Conservation (phyloP, 1,140 invertebrate species). For the Drosophila kohkoa region DNA sequence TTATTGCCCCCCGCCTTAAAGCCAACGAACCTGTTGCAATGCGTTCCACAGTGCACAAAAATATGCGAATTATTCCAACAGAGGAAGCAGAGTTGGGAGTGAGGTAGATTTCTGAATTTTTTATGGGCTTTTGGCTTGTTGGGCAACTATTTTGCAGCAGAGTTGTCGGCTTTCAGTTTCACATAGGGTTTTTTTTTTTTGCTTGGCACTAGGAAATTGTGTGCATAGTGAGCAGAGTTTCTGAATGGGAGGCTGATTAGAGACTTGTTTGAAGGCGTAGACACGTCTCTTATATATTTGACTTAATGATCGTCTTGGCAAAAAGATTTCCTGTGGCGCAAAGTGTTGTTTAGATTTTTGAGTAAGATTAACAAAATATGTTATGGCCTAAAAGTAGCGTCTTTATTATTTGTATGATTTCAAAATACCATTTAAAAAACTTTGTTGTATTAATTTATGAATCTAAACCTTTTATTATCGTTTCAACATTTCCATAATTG, state of each 20-base stretch:
- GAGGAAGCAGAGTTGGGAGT: not conserved
- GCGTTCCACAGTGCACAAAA: conserved; percentile 49
- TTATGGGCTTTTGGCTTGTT: conserved; percentile 18
- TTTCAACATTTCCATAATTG: not conserved
- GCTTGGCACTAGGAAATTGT: conserved; percentile 3
- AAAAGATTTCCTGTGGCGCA: not conserved
- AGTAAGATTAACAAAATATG: not conserved
- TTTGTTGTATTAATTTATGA: not conserved
- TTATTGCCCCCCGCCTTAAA: conserved; percentile 24
- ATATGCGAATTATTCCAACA: conserved; percentile 17
- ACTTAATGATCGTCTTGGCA: not conserved
- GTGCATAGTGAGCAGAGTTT: conserved; percentile 4
- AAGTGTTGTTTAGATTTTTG: not conserved
- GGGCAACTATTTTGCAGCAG: conserved; percentile 12
- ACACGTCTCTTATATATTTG: not conserved
- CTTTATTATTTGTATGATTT: too few relatives aligned
- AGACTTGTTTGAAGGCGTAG: conserved; percentile 8
- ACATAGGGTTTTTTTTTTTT: not conserved
- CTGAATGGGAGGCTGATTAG: conserved; percentile 12
- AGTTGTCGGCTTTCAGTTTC: conserved; percentile 7
- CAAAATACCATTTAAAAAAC: too few relatives aligned
- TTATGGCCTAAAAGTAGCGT: too few relatives aligned
- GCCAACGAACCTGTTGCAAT: conserved; percentile 71
- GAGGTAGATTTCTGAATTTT: conserved; percentile 11
- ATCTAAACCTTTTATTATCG: not conserved